These are phyloP conservation scores for Dilophus febrilis DNA, from an alignment of 2,888 invertebrate species.

Conservation along the genomic window DNA sequence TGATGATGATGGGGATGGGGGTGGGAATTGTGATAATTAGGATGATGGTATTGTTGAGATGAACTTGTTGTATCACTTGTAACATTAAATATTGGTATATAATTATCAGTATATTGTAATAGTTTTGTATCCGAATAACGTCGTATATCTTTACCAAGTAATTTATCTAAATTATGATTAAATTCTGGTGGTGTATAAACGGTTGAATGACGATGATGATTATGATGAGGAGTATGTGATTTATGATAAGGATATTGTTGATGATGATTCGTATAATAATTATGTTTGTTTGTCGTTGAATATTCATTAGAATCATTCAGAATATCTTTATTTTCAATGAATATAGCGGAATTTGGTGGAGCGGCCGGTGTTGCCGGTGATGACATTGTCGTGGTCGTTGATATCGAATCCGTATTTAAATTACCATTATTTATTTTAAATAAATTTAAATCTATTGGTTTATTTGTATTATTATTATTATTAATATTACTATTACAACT, in stretches of 20 bases:
- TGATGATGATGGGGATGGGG: too few relatives aligned
- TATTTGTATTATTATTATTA: conserved; percentile 8
- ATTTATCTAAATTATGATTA: conserved; percentile 18
- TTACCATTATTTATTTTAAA: conserved; percentile 7
- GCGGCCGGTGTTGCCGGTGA: conserved; percentile 14
- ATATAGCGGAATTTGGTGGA: conserved; percentile 30
- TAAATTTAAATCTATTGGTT: conserved; percentile 12
- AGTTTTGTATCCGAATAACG: conserved; percentile 30
- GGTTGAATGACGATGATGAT: conserved; percentile 26
- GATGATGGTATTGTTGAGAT: too few relatives aligned
- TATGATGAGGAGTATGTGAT: too few relatives aligned
- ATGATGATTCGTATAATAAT: too few relatives aligned
- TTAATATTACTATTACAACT: conserved; percentile 8
- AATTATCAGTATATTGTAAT: conserved; percentile 16
- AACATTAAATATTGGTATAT: conserved; percentile 7
- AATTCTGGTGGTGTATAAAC: conserved; percentile 18
- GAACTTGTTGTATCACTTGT: conserved; percentile 1
- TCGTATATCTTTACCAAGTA: conserved; percentile 22
- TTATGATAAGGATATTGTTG: too few relatives aligned
- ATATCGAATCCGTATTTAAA: conserved; percentile 4
- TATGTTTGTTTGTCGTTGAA: conserved; percentile 23
- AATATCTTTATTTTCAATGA: conserved; percentile 30
- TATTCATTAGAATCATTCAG: conserved; percentile 28
- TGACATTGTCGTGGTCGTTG: conserved; percentile 9
- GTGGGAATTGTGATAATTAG: background rate